Percentiles rank a stretch among this genome's conserved stretches.
Conservation (phyloP, 1,140 invertebrate genomes). For the Nasonia vitripennis region DNA sequence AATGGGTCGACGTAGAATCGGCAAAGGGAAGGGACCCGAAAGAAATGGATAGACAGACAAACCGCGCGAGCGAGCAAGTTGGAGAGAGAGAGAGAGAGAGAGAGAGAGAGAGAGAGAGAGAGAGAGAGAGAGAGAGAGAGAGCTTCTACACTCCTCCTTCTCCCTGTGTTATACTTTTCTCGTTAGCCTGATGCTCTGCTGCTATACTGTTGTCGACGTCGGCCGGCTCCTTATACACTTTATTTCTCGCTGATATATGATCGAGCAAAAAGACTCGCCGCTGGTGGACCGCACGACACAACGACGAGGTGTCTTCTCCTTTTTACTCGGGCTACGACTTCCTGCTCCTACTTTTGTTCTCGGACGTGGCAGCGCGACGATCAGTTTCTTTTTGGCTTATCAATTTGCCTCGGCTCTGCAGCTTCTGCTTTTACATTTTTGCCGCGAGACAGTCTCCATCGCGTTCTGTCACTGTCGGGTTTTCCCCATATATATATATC, state of each 20-base stretch:
- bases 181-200: no score
- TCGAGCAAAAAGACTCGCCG: constrained; percentile 13
- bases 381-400: constrained; percentile 21
- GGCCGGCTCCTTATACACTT: background rate
- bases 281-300: background rate
- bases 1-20: constrained; percentile 49
- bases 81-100: no score
- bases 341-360: background rate
- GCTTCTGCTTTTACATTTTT: constrained; percentile 4
- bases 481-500: background rate
- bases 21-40: constrained; percentile 27
- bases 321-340: background rate
- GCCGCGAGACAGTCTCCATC: background rate
- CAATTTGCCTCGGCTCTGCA: constrained; percentile 19
- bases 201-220: background rate
- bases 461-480: constrained; percentile 32
- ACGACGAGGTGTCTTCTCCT: background rate
- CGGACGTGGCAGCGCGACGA: background rate
- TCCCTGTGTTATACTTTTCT: constrained; percentile 1
- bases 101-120: no score
- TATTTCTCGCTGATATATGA: constrained; percentile 23
- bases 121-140: no score
- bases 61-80: background rate
- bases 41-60: constrained; percentile 38
- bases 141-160: background rate